phyloP scores from a whole-genome alignment of 2,113 vertebrate genomes.

The Callorhinus ursinus region DNA sequence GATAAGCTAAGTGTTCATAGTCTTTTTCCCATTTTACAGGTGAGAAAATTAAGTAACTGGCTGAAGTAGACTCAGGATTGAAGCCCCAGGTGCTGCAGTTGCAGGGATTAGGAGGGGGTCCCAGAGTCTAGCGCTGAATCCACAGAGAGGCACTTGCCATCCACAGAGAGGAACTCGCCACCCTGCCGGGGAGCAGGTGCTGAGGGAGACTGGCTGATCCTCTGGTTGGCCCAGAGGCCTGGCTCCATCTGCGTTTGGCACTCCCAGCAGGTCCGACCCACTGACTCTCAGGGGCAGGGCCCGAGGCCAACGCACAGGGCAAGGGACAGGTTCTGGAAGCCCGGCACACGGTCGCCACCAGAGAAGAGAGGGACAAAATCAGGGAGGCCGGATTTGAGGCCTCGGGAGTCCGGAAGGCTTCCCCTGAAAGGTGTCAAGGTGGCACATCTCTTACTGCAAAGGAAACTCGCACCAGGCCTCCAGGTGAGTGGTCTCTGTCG shows the following conservation, averaged over 20 bases:
- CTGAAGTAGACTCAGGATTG: not conserved
- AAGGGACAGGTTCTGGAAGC: not conserved
- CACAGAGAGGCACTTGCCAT: not conserved
- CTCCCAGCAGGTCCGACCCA: rapidly evolving
- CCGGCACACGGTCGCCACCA: rapidly evolving
- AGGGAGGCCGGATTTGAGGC: not conserved
- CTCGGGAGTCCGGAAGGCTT: not conserved
- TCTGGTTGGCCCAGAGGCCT: rapidly evolving
- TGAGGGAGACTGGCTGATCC: rapidly evolving
- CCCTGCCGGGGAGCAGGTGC: not conserved
- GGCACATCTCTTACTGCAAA: not conserved
- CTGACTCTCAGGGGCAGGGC: too few species aligned
- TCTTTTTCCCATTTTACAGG: not conserved
- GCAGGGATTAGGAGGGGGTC: not conserved
- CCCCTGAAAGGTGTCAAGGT: rapidly evolving
- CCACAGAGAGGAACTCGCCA: not conserved
- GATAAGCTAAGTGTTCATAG: not conserved
- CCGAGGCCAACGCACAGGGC: rapidly evolving
- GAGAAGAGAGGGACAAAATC: not conserved
- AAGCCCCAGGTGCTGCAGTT: not conserved
- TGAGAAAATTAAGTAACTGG: not conserved
- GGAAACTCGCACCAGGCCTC: not conserved
- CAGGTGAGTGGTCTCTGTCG: not conserved
- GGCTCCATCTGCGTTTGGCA: rapidly evolving
- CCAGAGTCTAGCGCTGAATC: rapidly evolving